Conservation (phyloP, 1,140 invertebrate species). For the Anastrepha ludens region DNA sequence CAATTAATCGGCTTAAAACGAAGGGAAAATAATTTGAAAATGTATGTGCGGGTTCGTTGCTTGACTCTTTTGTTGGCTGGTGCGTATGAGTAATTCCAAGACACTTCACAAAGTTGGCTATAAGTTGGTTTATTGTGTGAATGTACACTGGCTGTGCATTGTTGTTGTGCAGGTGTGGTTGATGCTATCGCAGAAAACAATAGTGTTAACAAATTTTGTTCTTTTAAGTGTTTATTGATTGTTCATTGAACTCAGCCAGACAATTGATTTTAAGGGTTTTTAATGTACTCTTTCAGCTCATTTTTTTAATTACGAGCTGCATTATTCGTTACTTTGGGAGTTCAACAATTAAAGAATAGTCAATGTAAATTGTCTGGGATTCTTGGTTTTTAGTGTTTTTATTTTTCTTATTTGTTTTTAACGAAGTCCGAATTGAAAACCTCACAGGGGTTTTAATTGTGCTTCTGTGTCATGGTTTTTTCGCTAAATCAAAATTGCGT, state of each 20-base stretch:
- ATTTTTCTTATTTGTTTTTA: too few relatives aligned
- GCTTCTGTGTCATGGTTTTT: too few relatives aligned
- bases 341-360: too few relatives aligned
- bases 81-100: slow-evolving; percentile 38
- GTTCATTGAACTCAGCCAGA: not conserved
- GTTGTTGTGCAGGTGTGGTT: not conserved
- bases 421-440: too few relatives aligned
- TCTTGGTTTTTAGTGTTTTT: too few relatives aligned
- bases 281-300: not conserved
- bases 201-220: slow-evolving; percentile 19
- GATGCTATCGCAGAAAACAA: not conserved
- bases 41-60: slow-evolving; percentile 10
- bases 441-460: too few relatives aligned
- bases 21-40: not conserved
- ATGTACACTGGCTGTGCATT: not conserved
- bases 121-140: not conserved
- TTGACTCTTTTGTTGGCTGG: slow-evolving; percentile 19
- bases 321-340: too few relatives aligned
- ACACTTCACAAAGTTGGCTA: not conserved
- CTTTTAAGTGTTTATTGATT: slow-evolving; percentile 32
- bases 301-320: too few relatives aligned
- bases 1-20: slow-evolving; percentile 35
- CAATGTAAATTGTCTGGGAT: not conserved
- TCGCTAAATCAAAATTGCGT: too few relatives aligned
- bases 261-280: not conserved